Evolutionary conservation across 2,113 vertebrate genomes (phyloP).

Genomic region (Tragelaphus strepsiceros): DNA sequence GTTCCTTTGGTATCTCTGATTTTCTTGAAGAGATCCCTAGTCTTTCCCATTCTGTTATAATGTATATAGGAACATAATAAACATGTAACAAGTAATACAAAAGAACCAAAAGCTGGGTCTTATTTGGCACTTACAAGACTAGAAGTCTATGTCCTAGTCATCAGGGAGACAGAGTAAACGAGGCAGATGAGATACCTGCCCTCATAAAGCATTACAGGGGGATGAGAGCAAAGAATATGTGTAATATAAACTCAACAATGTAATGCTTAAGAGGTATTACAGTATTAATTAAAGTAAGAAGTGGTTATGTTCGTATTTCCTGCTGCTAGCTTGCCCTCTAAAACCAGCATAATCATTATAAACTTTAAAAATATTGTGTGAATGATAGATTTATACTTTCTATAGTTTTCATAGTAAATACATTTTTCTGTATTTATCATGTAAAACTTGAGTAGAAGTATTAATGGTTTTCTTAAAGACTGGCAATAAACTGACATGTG

Average conservation of each 20-base stretch:
- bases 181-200: background rate
- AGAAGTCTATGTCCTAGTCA: background rate
- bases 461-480: background rate
- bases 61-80: background rate
- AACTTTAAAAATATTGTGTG: background rate
- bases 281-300: background rate
- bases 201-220: background rate
- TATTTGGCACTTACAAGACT: background rate
- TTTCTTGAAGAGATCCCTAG: no score
- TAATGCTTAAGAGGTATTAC: background rate
- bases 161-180: background rate
- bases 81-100: background rate
- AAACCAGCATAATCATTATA: background rate
- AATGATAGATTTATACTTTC: background rate
- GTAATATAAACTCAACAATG: background rate
- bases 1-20: no score
- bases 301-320: background rate
- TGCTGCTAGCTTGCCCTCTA: background rate
- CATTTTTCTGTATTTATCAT: background rate
- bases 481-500: background rate
- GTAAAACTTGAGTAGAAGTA: background rate
- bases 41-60: no score
- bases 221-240: background rate
- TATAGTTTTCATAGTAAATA: background rate
- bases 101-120: background rate